Conservation (phyloP, 2,113 vertebrate genomes). For the Myotis davidii region DNA sequence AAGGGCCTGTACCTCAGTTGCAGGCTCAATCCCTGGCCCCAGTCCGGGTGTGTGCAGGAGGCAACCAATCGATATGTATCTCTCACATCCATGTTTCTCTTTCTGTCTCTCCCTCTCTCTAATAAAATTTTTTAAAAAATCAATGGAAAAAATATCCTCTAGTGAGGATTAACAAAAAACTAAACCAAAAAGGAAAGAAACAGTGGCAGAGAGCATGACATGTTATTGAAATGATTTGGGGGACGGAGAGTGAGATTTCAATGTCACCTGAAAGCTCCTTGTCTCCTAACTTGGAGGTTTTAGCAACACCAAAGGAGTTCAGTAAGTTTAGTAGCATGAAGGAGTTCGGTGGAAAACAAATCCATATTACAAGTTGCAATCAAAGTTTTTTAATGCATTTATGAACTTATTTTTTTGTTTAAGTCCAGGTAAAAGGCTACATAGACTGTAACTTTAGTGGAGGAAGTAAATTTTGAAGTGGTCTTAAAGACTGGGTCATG, state of each 20-base stretch:
- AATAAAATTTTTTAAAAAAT: too few species aligned
- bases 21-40: too few species aligned
- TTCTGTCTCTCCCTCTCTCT: too few species aligned
- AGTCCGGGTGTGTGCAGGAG: too few species aligned
- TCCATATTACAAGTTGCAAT: not conserved
- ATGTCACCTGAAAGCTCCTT: not conserved
- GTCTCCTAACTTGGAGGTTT: not conserved
- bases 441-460: not conserved
- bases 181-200: not conserved
- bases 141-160: too few species aligned
- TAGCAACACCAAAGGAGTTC: constrained; percentile 7
- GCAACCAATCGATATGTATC: too few species aligned
- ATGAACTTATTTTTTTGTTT: not conserved
- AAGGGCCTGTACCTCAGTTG: too few species aligned
- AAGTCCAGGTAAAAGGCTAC: not conserved
- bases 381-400: not conserved
- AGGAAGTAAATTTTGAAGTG: not conserved
- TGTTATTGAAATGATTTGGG: not conserved
- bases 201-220: not conserved
- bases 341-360: not conserved
- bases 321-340: not conserved
- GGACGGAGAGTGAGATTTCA: not conserved
- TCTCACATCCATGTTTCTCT: too few species aligned
- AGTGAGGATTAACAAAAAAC: too few species aligned
- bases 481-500: not conserved